Percentiles rank a stretch among this genome's conserved stretches.
These are phyloP conservation scores for Drosophila niveifrons DNA, from an alignment of 2,888 invertebrate species.

Conservation along the genomic window DNA sequence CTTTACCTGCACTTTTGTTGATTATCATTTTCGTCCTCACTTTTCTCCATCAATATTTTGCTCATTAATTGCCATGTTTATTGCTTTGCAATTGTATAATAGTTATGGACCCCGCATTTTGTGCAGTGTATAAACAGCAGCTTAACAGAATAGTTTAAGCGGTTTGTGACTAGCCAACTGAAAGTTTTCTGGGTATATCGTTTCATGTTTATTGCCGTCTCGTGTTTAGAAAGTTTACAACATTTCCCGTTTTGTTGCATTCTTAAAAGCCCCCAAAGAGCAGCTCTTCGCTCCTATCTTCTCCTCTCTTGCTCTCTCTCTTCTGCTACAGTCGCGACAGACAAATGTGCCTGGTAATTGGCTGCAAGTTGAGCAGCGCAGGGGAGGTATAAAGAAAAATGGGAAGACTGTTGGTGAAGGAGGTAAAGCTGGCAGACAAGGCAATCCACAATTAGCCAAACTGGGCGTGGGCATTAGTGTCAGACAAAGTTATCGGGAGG, in stretches of 20 bases:
- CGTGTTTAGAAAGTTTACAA: constrained; percentile 69
- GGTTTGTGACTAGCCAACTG: constrained; percentile 31
- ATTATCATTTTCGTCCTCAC: not conserved
- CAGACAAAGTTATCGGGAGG: constrained; percentile 62
- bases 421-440: constrained; percentile 26
- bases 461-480: constrained; percentile 59
- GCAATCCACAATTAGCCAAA: constrained; percentile 38
- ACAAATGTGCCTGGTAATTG: constrained; percentile 68
- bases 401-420: not conserved
- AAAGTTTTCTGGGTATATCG: constrained; percentile 29
- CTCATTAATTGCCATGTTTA: not conserved
- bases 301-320: not conserved
- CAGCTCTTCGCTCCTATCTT: too few species aligned
- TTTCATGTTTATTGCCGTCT: constrained; percentile 67
- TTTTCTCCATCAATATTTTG: not conserved
- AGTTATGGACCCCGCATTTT: not conserved
- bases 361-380: constrained; percentile 23
- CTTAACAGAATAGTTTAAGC: constrained; percentile 57
- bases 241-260: constrained; percentile 59
- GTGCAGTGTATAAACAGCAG: constrained; percentile 39
- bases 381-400: not conserved
- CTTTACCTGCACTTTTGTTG: not conserved
- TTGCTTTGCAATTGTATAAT: not conserved
- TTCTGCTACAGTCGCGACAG: constrained; percentile 44
- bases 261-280: constrained; percentile 46